Evolutionary conservation across 2,797 vertebrate genomes (phyloP).

Genomic region (Halcyon badia): DNA sequence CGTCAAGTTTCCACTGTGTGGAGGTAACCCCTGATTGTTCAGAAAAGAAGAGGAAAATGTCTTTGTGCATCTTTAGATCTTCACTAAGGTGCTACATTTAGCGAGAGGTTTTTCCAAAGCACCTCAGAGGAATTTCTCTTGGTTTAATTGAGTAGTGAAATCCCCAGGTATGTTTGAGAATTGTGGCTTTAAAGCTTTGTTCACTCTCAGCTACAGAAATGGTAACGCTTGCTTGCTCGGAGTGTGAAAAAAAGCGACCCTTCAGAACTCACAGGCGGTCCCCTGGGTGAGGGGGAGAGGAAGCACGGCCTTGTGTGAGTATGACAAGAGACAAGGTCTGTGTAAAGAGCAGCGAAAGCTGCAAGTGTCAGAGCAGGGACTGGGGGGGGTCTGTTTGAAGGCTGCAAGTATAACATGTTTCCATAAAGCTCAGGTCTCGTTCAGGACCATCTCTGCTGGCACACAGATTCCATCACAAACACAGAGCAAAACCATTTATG

Average conservation of each 20-base stretch:
- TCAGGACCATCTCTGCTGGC: fast-evolving
- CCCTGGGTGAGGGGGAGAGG: not conserved
- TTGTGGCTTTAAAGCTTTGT: not conserved
- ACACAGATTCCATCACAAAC: not conserved
- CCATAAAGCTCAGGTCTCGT: not conserved
- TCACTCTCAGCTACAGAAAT: not conserved
- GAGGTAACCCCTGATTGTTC: not conserved
- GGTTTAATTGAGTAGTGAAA: constrained; percentile 4
- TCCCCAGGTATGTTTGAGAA: not conserved
- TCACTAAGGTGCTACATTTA: not conserved
- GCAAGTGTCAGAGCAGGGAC: not conserved
- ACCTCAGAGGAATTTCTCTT: not conserved
- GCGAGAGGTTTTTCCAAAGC: not conserved
- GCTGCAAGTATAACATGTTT: fast-evolving
- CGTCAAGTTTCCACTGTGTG: not conserved
- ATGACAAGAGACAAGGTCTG: not conserved
- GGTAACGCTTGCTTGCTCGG: not conserved
- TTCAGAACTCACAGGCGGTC: not conserved
- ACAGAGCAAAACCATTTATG: not conserved
- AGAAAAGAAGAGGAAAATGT: not conserved
- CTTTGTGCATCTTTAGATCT: not conserved
- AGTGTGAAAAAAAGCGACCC: not conserved
- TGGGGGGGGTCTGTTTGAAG: not conserved
- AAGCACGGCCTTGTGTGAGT: not conserved
- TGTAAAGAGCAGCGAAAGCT: not conserved